Conservation (phyloP, 2,113 vertebrate species). For the Festucalex cinctus region DNA sequence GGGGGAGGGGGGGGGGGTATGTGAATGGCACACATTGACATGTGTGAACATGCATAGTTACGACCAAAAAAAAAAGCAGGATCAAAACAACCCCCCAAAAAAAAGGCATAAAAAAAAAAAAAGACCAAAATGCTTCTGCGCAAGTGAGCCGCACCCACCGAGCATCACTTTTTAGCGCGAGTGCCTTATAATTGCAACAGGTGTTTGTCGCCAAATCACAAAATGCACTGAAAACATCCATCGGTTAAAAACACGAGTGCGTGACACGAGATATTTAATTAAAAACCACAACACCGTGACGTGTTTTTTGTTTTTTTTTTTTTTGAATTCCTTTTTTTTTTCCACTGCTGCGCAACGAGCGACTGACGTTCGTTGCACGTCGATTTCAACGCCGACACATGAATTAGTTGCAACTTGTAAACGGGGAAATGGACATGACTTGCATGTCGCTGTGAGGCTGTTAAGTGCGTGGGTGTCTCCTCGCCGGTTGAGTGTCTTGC, state of each 20-base stretch:
- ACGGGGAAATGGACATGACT: conserved; percentile 55
- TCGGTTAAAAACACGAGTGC: neutral
- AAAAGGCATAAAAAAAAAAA: neutral
- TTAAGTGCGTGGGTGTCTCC: conserved; percentile 64
- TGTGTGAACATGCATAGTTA: neutral
- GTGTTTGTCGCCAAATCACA: neutral
- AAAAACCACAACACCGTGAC: neutral
- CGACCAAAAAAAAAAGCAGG: neutral
- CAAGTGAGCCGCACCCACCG: neutral
- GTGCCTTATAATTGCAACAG: neutral
- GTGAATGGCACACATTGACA: neutral
- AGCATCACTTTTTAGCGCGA: neutral
- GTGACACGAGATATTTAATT: neutral
- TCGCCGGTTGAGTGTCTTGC: conserved; percentile 46
- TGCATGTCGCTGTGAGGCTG: conserved; percentile 51
- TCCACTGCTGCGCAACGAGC: conserved; percentile 50
- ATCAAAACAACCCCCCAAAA: neutral
- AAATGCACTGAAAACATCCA: neutral
- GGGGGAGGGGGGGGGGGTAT: neutral
- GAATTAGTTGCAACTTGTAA: conserved; percentile 50
- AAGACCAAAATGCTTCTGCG: neutral
- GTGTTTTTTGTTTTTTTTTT: neutral
- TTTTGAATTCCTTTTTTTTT: neutral
- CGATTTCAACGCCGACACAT: conserved; percentile 21
- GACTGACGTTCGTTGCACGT: conserved; percentile 17